Evolutionary conservation across 2,888 invertebrate genomes (phyloP).

Genomic region (Pecten maximus): DNA sequence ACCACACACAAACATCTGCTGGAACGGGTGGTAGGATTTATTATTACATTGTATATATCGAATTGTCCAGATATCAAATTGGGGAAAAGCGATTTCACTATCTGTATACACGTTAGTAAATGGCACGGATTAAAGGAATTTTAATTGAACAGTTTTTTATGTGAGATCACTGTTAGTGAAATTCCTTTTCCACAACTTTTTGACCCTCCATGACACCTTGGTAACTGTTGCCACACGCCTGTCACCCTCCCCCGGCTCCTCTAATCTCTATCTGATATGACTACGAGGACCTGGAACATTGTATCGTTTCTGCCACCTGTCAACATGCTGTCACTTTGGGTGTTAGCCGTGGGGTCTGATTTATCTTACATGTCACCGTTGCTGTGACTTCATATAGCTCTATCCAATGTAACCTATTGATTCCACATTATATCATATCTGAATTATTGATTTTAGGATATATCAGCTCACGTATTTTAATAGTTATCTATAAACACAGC

Average conservation of each 20-base stretch:
- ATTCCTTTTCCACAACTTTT: neutral
- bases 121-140: neutral
- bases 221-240: neutral
- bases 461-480: neutral
- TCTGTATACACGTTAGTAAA: neutral
- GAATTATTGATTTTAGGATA: neutral
- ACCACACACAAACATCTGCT: too few species aligned
- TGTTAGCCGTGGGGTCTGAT: neutral
- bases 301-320: neutral
- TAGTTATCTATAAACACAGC: constrained; percentile 24
- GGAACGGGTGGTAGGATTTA: too few species aligned
- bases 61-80: too few species aligned
- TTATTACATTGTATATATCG: too few species aligned
- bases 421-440: constrained; percentile 22
- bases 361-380: constrained; percentile 1
- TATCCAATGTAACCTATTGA: neutral
- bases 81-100: too few species aligned
- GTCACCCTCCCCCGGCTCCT: neutral
- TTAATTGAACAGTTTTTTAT: neutral
- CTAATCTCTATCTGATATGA: neutral
- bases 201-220: neutral
- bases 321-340: neutral
- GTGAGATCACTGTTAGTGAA: neutral
- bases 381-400: neutral
- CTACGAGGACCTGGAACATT: neutral